Base-by-base conservation (phyloP, 2,888 invertebrate species). In the Tetragnatha montana region DNA sequence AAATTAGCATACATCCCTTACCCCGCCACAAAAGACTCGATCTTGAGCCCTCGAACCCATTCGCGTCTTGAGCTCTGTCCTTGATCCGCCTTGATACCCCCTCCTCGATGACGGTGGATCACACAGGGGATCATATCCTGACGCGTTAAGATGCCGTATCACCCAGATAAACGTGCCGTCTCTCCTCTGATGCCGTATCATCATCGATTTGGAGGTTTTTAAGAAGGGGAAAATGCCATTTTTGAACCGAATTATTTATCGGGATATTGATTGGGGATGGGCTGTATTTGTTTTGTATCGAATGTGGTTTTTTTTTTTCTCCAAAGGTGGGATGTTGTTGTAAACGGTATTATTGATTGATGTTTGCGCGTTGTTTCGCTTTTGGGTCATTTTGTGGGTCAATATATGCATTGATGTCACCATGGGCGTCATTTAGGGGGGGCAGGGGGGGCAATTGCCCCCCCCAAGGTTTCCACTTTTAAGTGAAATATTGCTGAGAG, bases 71-170 rank as follows among this genome's bases (percentile, higher is more conserved):
- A 8, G 60, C 60, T 12, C 19, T 51, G 78, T 21, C 19, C 51
- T 78, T 78, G 78, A 78, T 60, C 78, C 78, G 60, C 17, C 51
- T 60, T 78, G 78, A 78, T 78, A 60, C 78, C 60, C 35, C 8
- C 50, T 51, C 19, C 49, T 78, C 49, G 51, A 78, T 60, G 60
- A 51, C 60, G 60, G 10, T 19, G 19, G 78, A 60, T 51, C 60
- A 35, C 17, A 60, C 17, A 6, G 60, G 19, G 73, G 73, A 73
- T 73, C 73, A 73, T 22, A 14, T 19, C 21, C 22, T 73, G 73
- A 73, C 73, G 21, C 73, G 19, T 73, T 73, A 73, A 73, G 73
- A 73, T 73, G 73, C 73, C 8, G 73, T 19, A 22, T 22, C 19
- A 19, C 21, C 22, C 8, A 21, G 22, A 22, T 73, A 22, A 73